phyloP scores from a whole-genome alignment of 2,888 invertebrate species.

The Tetropium fuscum region DNA sequence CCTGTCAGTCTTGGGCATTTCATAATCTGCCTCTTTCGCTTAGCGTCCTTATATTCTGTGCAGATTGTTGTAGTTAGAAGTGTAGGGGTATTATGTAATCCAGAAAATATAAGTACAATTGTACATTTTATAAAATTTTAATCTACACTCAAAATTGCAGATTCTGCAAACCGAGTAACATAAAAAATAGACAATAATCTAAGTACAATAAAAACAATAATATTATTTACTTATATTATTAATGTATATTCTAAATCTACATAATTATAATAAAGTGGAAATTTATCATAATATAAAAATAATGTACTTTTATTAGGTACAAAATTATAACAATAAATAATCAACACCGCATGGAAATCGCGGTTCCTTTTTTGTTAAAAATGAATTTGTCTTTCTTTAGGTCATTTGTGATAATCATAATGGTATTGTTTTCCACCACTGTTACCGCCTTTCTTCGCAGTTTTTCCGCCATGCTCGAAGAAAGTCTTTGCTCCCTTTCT shows the following conservation, averaged over 20 bases:
- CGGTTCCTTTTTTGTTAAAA: background rate
- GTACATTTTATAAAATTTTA: too few relatives aligned
- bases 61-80: too few relatives aligned
- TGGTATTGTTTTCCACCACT: conserved; percentile 59
- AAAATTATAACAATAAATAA: conserved; percentile 25
- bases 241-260: conserved; percentile 1
- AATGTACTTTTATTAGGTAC: conserved; percentile 16
- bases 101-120: too few relatives aligned
- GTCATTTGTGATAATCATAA: conserved; percentile 37
- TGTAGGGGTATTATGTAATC: too few relatives aligned
- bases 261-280: conserved; percentile 11
- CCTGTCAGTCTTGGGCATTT: too few relatives aligned
- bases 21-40: too few relatives aligned
- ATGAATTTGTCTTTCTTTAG: background rate
- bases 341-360: conserved; percentile 8
- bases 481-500: conserved; percentile 53
- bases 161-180: too few relatives aligned
- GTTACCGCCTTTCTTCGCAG: conserved; percentile 57
- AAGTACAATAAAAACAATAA: too few relatives aligned
- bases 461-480: conserved; percentile 56
- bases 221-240: background rate
- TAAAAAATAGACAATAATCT: too few relatives aligned
- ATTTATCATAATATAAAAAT: conserved; percentile 20
- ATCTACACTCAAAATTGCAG: too few relatives aligned
- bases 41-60: too few relatives aligned